These are phyloP conservation scores for Globodera rostochiensis DNA, from an alignment of 1,140 invertebrate genomes.

Conservation along the genomic window DNA sequence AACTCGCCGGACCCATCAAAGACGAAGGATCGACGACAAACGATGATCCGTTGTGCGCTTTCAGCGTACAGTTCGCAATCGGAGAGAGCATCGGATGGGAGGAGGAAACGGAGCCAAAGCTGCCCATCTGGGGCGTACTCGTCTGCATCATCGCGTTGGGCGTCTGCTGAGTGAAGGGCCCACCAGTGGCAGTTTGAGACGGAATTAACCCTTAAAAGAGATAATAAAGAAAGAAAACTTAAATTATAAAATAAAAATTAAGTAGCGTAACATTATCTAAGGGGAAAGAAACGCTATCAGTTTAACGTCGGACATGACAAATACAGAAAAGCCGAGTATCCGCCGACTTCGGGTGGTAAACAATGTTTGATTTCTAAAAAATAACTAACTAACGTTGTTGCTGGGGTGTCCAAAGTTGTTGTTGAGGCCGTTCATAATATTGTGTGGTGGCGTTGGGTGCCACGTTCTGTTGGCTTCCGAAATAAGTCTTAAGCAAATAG, in stretches of 20 bases:
- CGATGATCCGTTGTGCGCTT: too few relatives aligned
- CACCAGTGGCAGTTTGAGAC: too few relatives aligned
- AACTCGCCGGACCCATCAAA: too few relatives aligned
- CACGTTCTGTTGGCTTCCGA: not conserved
- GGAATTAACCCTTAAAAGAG: too few relatives aligned
- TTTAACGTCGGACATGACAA: too few relatives aligned
- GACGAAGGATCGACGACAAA: too few relatives aligned
- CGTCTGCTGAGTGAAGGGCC: too few relatives aligned
- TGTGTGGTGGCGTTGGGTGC: not conserved
- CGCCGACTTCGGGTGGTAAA: not conserved
- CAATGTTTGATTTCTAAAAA: not conserved
- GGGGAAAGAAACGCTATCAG: too few relatives aligned
- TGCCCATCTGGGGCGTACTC: not conserved
- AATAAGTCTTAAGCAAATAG: not conserved
- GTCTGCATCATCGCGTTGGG: not conserved
- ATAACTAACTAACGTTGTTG: not conserved
- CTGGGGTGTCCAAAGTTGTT: not conserved
- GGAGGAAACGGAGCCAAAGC: not conserved
- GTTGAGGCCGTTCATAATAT: conserved; percentile 22
- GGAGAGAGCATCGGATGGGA: conserved; percentile 6
- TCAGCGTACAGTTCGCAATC: not conserved
- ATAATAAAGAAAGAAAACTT: too few relatives aligned
- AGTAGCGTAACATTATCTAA: too few relatives aligned
- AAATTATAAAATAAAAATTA: too few relatives aligned
- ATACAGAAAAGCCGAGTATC: not conserved